A percentile compares a stretch with the other conserved stretches of the same genome.
Conservation (phyloP, 2,113 vertebrate species). For the Channa argus region DNA sequence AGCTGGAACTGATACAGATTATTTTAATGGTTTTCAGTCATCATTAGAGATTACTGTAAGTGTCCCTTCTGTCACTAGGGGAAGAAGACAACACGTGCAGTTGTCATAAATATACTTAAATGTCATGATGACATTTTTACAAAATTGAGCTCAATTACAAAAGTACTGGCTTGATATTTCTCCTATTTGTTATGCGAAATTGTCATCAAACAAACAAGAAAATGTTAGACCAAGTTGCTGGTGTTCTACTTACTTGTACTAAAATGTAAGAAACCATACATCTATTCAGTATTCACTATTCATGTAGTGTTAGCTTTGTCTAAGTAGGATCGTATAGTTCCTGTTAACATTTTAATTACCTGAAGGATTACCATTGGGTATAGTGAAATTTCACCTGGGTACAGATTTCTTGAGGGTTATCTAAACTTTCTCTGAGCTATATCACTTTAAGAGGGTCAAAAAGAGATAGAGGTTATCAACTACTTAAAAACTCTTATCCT, state of each 20-base stretch:
- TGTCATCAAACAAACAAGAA: background rate
- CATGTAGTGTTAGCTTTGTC: background rate
- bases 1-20: slow-evolving; percentile 1
- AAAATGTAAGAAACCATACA: no score
- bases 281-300: no score
- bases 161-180: background rate
- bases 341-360: slow-evolving; percentile 32
- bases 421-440: slow-evolving; percentile 5
- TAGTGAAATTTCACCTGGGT: slow-evolving; percentile 12
- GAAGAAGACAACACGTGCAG: background rate
- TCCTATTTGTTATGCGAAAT: background rate
- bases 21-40: slow-evolving; percentile 24
- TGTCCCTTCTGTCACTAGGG: background rate
- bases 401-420: slow-evolving; percentile 50
- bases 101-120: background rate
- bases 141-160: background rate
- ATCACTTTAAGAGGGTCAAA: slow-evolving; percentile 50
- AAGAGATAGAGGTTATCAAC: slow-evolving; percentile 46
- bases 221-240: no score
- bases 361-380: slow-evolving; percentile 13
- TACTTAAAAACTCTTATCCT: slow-evolving; percentile 47
- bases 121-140: background rate
- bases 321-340: slow-evolving; percentile 3
- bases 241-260: background rate
- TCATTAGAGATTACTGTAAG: slow-evolving; percentile 1